These are phyloP conservation scores for Venturia canescens DNA, from an alignment of 1,140 invertebrate genomes.

Conservation along the genomic window DNA sequence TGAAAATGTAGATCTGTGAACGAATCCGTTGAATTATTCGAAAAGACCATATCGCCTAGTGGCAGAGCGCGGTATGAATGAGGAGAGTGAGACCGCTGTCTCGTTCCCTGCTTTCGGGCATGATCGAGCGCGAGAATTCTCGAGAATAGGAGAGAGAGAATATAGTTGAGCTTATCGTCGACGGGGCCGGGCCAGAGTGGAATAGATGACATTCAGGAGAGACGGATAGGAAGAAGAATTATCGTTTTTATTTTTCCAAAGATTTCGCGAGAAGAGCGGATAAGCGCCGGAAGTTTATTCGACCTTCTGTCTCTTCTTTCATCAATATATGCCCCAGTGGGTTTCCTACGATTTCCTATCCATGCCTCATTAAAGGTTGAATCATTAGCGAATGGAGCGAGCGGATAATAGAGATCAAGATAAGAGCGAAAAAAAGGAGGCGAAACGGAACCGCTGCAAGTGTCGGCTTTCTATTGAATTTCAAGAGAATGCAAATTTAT, in stretches of 20 bases:
- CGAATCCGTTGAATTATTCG: conserved; percentile 30
- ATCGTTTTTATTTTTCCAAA: conserved; percentile 30
- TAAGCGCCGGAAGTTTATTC: conserved; percentile 11
- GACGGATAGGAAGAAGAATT: conserved; percentile 11
- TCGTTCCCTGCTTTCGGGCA: neutral
- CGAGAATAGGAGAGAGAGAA: neutral
- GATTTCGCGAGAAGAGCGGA: neutral
- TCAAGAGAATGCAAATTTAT: too few relatives aligned
- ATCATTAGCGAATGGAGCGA: neutral
- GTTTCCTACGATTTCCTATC: neutral
- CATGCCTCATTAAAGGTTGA: conserved; percentile 28
- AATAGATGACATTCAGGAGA: conserved; percentile 1
- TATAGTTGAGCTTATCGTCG: conserved; percentile 8
- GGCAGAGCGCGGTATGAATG: conserved; percentile 8
- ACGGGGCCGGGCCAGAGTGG: neutral
- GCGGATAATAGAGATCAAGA: neutral
- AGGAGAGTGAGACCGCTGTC: neutral
- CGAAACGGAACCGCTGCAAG: too few relatives aligned
- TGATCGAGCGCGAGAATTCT: conserved; percentile 27
- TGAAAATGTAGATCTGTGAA: conserved; percentile 10
- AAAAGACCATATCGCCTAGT: neutral
- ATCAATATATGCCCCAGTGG: neutral
- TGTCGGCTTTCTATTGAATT: neutral
- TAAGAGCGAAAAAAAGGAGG: conserved; percentile 7
- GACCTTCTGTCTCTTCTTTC: neutral